phyloP scores from a whole-genome alignment of 2,888 invertebrate species.

The Linnaemya vulpina region DNA sequence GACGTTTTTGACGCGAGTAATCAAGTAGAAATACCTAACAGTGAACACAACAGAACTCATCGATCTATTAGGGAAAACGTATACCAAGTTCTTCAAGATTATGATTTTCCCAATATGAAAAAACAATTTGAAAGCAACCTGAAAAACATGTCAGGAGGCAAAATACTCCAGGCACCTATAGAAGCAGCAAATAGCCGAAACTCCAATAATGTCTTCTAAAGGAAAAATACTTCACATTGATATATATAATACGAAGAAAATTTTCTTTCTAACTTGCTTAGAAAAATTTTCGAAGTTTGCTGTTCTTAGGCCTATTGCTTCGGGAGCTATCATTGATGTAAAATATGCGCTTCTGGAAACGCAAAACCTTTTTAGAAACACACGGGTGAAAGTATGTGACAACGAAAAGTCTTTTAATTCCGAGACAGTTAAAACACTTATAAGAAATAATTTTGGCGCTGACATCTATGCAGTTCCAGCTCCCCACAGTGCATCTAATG shows the following conservation, averaged over 20 bases:
- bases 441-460: neutral
- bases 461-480: conserved; percentile 12
- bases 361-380: conserved; percentile 5
- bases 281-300: conserved; percentile 22
- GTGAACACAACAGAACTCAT: too few relatives aligned
- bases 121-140: neutral
- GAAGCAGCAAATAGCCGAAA: neutral
- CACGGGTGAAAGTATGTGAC: neutral
- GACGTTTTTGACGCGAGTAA: too few relatives aligned
- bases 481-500: too few relatives aligned
- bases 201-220: neutral
- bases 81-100: too few relatives aligned
- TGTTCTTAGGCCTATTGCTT: conserved; percentile 2
- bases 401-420: too few relatives aligned
- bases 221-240: conserved; percentile 15
- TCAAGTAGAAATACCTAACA: too few relatives aligned
- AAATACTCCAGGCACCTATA: conserved; percentile 21
- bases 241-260: conserved; percentile 8
- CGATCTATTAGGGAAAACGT: too few relatives aligned
- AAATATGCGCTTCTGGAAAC: conserved; percentile 1
- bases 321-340: conserved; percentile 2
- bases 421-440: too few relatives aligned
- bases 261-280: neutral
- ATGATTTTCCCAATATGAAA: too few relatives aligned
- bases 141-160: conserved; percentile 15